Base-by-base conservation (phyloP, 1,140 invertebrate species). In the Calliopsis andreniformis region DNA sequence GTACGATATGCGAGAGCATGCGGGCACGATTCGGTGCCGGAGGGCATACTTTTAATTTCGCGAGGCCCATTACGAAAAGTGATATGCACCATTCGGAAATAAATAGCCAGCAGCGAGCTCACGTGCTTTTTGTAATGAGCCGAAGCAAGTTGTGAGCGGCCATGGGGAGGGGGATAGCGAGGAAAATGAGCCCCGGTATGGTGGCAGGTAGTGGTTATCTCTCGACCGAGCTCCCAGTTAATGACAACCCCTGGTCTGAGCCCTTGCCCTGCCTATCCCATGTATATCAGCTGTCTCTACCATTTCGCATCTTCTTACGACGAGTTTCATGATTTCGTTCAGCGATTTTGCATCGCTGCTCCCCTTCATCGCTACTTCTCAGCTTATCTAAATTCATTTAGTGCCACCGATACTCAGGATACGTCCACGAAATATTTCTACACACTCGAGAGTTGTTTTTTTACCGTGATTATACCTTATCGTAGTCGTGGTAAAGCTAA, bases 161-260 rank as follows among this genome's bases (percentile, higher is more conserved):
- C 23, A 42, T 49, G 59, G 49, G 51, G 68, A 58, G 51, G 67
- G 61, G 69, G 28, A 68, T 82, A 87, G 84, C 82, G 82, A 88
- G 87, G 87, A 89, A 90, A 92, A 91, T 92, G 89, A 91, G 89
- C 84, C 85, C 70, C 73, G 76, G 83, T 82, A 82, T 89, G 82
- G 88, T 92, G 91, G 90, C 90, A 92, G 91, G 90, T 91, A 91
- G 91, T 92, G 86, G 89, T 92, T 92, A 91, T 89, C 88, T 85
- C 79, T 83, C 87, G 84, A 87, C 82, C 82, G 88, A 90, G 91
- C 91, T 92, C 87, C 90, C 90, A 92, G 88, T 91, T 92, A 92
- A 91, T 92, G 90, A 90, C 90, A 91, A 91, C 88, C 89, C 90
- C 89, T 87, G 87, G 76, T 79, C 83, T 76, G 69, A 85, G 78